phyloP scores from a whole-genome alignment of 2,888 invertebrate species.

The Stenodera caucasica region DNA sequence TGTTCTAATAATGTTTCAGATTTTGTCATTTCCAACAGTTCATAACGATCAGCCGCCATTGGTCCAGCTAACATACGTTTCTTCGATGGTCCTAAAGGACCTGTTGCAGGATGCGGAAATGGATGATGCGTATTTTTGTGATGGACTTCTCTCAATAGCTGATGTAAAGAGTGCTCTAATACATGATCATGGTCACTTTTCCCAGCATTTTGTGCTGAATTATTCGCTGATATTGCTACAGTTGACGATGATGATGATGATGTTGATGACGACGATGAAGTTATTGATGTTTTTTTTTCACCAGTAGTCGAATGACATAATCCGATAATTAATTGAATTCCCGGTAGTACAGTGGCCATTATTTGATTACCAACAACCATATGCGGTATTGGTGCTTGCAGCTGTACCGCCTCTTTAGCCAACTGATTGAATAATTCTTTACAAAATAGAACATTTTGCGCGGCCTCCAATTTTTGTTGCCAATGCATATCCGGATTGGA shows the following conservation, averaged over 20 bases:
- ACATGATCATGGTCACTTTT: constrained; percentile 90
- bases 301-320: constrained; percentile 81
- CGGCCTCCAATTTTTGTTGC: constrained; percentile 96
- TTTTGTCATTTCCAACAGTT: constrained; percentile 86
- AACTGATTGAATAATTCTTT: constrained; percentile 94
- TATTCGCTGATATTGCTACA: background rate
- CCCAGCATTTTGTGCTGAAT: constrained; percentile 33
- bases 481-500: constrained; percentile 81
- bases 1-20: constrained; percentile 92
- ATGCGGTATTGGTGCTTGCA: constrained; percentile 91
- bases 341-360: constrained; percentile 87
- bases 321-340: constrained; percentile 89
- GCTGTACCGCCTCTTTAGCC: constrained; percentile 91
- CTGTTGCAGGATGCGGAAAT: constrained; percentile 93
- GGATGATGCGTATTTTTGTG: constrained; percentile 91
- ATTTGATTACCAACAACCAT: constrained; percentile 98
- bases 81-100: constrained; percentile 91
- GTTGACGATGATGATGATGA: too few relatives aligned
- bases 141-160: constrained; percentile 88
- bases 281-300: constrained; percentile 59
- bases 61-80: constrained; percentile 87
- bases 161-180: constrained; percentile 94
- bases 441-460: constrained; percentile 96
- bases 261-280: constrained; percentile 47
- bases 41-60: constrained; percentile 83